Base-by-base conservation (phyloP, 1,140 invertebrate species). In the Sitobion miscanthi region DNA sequence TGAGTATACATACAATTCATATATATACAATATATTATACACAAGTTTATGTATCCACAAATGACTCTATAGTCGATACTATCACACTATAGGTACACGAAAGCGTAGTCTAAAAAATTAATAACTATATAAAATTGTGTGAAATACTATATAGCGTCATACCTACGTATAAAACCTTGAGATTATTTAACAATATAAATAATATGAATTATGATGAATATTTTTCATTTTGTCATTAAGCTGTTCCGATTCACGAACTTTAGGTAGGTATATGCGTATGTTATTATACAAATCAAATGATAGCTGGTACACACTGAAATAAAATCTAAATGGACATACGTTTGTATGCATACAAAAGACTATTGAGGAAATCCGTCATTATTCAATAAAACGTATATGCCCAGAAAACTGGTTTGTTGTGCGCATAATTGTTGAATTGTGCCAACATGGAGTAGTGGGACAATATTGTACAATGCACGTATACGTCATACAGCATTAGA, bases 181-280 rank as follows among this genome's bases (percentile, higher is more conserved):
- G 23, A 83, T 83, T 52, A 52, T 92, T 92, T 83, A 45, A 82
- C 35, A 83, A 92, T 38, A 83, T 38, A 83, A 83, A 82, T 25
- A 52, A 52, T 52, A 52, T 52, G 49, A 49, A 49, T 49, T 49
- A 91, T 91, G 30, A 47, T 90, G n/a, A 38, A 52, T 82, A 14
- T 83, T 49, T 82, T 49, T 52, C 25, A 45, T 82, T 92, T 83
- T 7, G 23, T 83, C 45, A 83, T 92, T 83, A 92, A 54, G 47
- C 30, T 92, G 69, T 92, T 92, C 69, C 90, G 52, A 92, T 92
- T 92, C 69, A 92, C 38, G 49, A 82, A 92, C 47, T 49, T 77
- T 89, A 30, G 45, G 14, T 69, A 35, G 20, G 9, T 57, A 20
- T 62, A 20, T 62, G 45, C 21, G 45, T 57, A 89, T 23, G 23